These are phyloP conservation scores for Bucco capensis DNA, from an alignment of 2,113 vertebrate species.

Conservation along the genomic window DNA sequence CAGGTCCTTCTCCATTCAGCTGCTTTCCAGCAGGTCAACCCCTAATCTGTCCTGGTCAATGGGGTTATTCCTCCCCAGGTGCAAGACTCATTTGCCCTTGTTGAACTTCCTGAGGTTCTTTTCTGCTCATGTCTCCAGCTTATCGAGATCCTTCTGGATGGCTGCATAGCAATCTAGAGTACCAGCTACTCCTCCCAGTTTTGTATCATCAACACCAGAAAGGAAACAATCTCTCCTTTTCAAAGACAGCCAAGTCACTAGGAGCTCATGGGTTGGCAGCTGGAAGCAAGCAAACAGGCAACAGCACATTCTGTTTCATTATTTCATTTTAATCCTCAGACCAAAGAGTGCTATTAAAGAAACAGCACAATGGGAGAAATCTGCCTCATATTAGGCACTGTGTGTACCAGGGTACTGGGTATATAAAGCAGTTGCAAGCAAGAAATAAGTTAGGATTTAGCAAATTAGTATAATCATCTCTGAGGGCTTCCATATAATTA, in stretches of 20 bases:
- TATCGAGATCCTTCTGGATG: too few relatives aligned
- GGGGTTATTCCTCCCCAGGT: too few relatives aligned
- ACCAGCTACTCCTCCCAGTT: too few relatives aligned
- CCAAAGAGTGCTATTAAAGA: neutral
- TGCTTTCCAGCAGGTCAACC: too few relatives aligned
- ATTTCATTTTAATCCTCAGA: neutral
- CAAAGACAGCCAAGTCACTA: neutral
- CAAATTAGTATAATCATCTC: neutral
- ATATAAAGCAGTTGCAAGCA: neutral
- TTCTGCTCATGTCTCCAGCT: too few relatives aligned
- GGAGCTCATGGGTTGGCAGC: neutral
- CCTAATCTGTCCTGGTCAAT: too few relatives aligned
- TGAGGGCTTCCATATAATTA: neutral
- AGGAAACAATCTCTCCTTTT: neutral
- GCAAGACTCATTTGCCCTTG: too few relatives aligned
- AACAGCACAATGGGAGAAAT: neutral
- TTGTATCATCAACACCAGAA: neutral
- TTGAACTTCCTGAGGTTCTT: too few relatives aligned
- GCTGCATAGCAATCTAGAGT: too few relatives aligned
- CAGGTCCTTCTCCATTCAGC: too few relatives aligned
- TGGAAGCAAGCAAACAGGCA: neutral
- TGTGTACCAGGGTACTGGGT: neutral
- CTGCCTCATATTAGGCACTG: neutral
- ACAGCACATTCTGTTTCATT: neutral
- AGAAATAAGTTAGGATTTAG: neutral